phyloP scores from a whole-genome alignment of 2,113 vertebrate species.

The Trogon melanurus region DNA sequence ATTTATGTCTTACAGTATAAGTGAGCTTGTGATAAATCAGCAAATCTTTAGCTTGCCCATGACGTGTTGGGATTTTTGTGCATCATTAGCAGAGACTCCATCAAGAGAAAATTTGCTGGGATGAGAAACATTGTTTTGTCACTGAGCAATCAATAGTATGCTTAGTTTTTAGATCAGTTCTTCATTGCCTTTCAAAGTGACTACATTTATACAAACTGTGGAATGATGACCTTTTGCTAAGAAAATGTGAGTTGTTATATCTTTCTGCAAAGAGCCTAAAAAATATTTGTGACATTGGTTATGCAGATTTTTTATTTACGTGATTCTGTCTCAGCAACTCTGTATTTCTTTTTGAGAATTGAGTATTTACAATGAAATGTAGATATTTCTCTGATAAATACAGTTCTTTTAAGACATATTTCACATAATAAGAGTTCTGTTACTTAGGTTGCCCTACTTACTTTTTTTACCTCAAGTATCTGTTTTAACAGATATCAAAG shows the following conservation, averaged over 20 bases:
- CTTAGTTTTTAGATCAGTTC: not conserved
- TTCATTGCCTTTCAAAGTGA: not conserved
- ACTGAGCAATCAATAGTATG: not conserved
- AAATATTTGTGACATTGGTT: not conserved
- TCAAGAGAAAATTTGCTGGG: not conserved
- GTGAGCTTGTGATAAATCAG: not conserved
- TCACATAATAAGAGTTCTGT: not conserved
- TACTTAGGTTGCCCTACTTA: not conserved
- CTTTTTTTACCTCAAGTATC: not conserved
- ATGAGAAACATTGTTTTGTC: constrained; percentile 4
- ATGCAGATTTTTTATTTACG: not conserved
- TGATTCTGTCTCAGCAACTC: not conserved
- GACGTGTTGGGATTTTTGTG: rapidly evolving
- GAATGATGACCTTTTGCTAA: not conserved
- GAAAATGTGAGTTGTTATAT: not conserved
- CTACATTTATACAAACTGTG: not conserved
- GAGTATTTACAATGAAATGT: not conserved
- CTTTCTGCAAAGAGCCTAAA: not conserved
- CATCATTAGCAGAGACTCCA: not conserved
- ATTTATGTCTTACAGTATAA: not conserved
- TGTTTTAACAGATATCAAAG: not conserved
- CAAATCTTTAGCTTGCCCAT: not conserved
- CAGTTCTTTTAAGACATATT: not conserved
- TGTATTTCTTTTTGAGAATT: not conserved
- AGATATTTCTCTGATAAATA: not conserved